Evolutionary conservation across 2,797 vertebrate genomes (phyloP), one percentile per base, ranked within the genome.

Genomic region (Pampus argenteus): DNA sequence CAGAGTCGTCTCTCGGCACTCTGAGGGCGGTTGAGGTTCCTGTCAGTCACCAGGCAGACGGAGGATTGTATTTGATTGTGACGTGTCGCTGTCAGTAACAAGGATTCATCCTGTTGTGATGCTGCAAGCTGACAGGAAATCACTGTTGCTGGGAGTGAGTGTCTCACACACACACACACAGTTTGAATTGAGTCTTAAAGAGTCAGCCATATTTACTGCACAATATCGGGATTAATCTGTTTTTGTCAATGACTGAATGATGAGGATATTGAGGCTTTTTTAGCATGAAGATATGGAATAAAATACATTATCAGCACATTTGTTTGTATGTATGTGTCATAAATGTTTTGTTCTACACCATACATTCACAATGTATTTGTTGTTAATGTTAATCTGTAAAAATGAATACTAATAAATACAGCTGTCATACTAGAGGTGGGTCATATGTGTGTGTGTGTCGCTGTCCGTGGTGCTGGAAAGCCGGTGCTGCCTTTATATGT

Each of bases 71-170:
- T 55, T 48, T 11, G 14, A 64, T 18, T 5, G 84, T 84, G 88
- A 84, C 69, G 67, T 78, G 79, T 82, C 89, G 84, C 86, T 74
- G 40, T 94, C 93, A 94, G 93, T 93, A 95, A 94, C 92, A 93
- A 93, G 88, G 94, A 94, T 95, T 95, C 93, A 91, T 91, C 93
- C 92, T 94, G 94, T 93, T 92, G 86, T 91, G 76, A 66, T 51
- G 47, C 78, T 74, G 55, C 48, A 65, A 47, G n/a, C 82, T 66
- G 78, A 91, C 92, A 92, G 92, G 92, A 88, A 83, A 83, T 93
- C 92, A 71, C 68, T 93, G 92, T 93, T 92, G 91, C 90, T 91
- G 91, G 65, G 55, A 54, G 85, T 49, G 50, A 71, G 70, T 5
- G 74, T 84, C 81, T 66, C 78, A 55, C 47, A 44, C 13, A 44